phyloP scores from a whole-genome alignment of 2,888 invertebrate genomes.

The Melanostoma scalare region DNA sequence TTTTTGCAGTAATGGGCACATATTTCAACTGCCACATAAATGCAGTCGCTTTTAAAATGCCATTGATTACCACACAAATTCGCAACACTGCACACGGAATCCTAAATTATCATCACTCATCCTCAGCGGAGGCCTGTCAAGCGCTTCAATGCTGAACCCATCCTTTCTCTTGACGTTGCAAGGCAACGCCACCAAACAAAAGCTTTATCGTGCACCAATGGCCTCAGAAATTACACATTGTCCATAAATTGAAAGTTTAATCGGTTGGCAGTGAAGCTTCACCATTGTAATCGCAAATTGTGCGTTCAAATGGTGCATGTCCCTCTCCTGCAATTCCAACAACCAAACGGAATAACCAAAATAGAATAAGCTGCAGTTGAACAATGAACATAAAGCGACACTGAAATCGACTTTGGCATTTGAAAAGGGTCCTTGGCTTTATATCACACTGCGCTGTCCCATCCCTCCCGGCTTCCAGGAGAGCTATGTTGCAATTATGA shows the following conservation, averaged over 20 bases:
- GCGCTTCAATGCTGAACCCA: not conserved
- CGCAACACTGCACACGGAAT: constrained; percentile 63
- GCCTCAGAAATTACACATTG: constrained; percentile 66
- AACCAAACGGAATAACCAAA: constrained; percentile 47
- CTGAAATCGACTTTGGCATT: not conserved
- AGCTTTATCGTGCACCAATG: constrained; percentile 61
- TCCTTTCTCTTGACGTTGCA: not conserved
- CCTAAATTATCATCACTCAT: constrained; percentile 58
- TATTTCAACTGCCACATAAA: not conserved
- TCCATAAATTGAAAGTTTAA: constrained; percentile 71
- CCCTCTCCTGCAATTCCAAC: constrained; percentile 9
- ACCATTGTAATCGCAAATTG: constrained; percentile 71
- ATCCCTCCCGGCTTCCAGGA: not conserved
- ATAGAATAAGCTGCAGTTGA: constrained; percentile 23
- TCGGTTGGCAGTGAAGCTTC: constrained; percentile 60
- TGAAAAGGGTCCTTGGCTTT: not conserved
- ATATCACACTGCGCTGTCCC: not conserved
- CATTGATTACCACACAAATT: constrained; percentile 60
- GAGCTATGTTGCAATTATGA: constrained; percentile 55
- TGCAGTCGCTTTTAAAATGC: constrained; percentile 39
- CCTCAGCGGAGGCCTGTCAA: constrained; percentile 2
- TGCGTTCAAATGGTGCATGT: constrained; percentile 63
- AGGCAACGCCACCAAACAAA: constrained; percentile 41
- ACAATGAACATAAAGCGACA: constrained; percentile 13
- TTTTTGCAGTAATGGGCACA: too few relatives aligned